These are phyloP conservation scores for Tribolium madens DNA, from an alignment of 1,140 invertebrate species.

Conservation along the genomic window DNA sequence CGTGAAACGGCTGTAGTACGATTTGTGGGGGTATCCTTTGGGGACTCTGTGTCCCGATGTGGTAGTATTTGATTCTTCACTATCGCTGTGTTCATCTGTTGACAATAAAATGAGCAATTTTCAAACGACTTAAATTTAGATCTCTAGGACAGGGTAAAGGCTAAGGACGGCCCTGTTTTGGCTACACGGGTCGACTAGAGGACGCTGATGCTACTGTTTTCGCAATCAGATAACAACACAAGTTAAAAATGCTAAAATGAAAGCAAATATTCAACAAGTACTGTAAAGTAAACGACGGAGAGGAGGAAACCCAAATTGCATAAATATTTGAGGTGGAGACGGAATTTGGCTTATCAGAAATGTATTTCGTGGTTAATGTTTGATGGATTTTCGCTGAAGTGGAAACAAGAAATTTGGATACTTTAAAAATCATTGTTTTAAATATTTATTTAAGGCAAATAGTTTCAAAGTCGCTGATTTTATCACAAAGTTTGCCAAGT, in stretches of 20 bases:
- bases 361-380: background rate
- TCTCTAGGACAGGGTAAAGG: constrained; percentile 13
- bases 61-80: constrained; percentile 59
- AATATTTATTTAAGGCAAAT: too few relatives aligned
- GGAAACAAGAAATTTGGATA: too few relatives aligned
- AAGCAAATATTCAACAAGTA: background rate
- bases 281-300: background rate
- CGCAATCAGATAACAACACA: background rate
- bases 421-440: too few relatives aligned
- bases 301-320: constrained; percentile 1
- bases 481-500: too few relatives aligned
- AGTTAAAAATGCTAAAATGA: background rate
- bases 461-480: too few relatives aligned
- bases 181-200: background rate
- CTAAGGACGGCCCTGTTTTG: constrained; percentile 26
- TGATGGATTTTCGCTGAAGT: background rate
- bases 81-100: constrained; percentile 60
- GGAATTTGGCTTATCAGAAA: background rate
- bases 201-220: background rate
- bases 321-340: background rate
- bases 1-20: constrained; percentile 56
- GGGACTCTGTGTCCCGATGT: constrained; percentile 36
- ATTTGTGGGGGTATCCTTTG: constrained; percentile 51
- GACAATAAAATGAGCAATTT: constrained; percentile 43
- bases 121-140: constrained; percentile 20